Base-by-base conservation (phyloP, 2,888 invertebrate genomes). In the Macrophya alboannulata region DNA sequence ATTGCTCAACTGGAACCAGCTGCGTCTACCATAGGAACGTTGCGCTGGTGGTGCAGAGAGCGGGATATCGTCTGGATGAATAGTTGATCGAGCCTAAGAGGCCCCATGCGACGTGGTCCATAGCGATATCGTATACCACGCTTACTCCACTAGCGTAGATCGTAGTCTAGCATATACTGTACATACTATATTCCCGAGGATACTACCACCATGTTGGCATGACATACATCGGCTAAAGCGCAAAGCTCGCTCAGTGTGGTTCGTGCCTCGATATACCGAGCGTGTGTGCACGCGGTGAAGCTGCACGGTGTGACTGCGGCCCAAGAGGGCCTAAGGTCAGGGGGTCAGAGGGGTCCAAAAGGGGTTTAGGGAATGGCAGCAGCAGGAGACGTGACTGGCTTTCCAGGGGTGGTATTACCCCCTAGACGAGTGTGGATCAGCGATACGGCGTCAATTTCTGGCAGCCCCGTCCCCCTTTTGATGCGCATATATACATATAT, bases 381-480 rank as follows among this genome's bases (percentile, higher is more conserved):
- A 89, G 90, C 89, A 87, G 89, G 88, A 87, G 88, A 92, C 92
- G 92, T 91, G 92, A 92, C 91, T 88, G 87, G 92, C 91, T 89
- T 92, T 89, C 91, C 89, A 90, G 89, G 89, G 90, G 88, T 90
- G 89, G 88, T 89, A 91, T 92, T 92, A 92, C 90, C 89, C 88
- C 89, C 62, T 89, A 90, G 91, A 90, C 89, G 91, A 91, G 89
- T 86, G 88, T 88, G 91, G 91, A 92, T 92, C 91, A 91, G 89
- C 91, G 92, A 90, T 92, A 92, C 90, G 90, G 90, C 89, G 90
- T 90, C 91, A 90, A 91, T 92, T 90, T 88, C 91, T 88, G 62
- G 62, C 59, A 81, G 15, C 43, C 62, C 81, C 15, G 40, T 40
- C 51, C 37, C 62, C 62, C 43, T 43, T 43, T 40, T n/a, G n/a